Evolutionary conservation across 2,888 invertebrate genomes (phyloP).

Genomic region (Spodoptera exigua): DNA sequence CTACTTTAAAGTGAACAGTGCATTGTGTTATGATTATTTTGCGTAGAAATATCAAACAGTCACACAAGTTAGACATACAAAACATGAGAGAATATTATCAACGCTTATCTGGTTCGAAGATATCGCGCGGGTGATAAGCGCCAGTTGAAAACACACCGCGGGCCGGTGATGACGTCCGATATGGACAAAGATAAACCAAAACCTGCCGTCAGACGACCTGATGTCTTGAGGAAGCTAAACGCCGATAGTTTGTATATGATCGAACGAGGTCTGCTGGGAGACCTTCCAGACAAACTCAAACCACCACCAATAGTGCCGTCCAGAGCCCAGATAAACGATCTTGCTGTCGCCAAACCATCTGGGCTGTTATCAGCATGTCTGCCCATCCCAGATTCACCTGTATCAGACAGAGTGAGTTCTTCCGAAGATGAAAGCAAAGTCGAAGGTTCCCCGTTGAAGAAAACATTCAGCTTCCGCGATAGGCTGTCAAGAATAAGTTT

Average conservation of each 20-base stretch:
- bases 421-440: constrained; percentile 69
- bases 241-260: constrained; percentile 79
- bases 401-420: constrained; percentile 65
- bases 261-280: constrained; percentile 82
- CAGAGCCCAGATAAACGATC: constrained; percentile 73
- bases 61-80: constrained; percentile 42
- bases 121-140: constrained; percentile 69
- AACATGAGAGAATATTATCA: constrained; percentile 71
- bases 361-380: constrained; percentile 79
- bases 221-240: constrained; percentile 81
- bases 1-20: not conserved
- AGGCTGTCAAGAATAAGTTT: constrained; percentile 79
- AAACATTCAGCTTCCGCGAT: constrained; percentile 84
- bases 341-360: constrained; percentile 84
- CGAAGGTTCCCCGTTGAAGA: constrained; percentile 74
- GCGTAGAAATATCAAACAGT: constrained; percentile 37
- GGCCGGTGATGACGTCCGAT: constrained; percentile 76
- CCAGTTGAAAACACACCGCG: constrained; percentile 77
- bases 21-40: constrained; percentile 40
- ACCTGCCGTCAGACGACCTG: constrained; percentile 71
- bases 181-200: constrained; percentile 80
- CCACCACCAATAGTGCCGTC: constrained; percentile 73
- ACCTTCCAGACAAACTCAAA: constrained; percentile 80
- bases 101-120: constrained; percentile 75
- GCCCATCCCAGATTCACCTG: constrained; percentile 75